These are phyloP conservation scores for Drosophila rubida DNA, from an alignment of 2,888 invertebrate species.

Conservation along the genomic window DNA sequence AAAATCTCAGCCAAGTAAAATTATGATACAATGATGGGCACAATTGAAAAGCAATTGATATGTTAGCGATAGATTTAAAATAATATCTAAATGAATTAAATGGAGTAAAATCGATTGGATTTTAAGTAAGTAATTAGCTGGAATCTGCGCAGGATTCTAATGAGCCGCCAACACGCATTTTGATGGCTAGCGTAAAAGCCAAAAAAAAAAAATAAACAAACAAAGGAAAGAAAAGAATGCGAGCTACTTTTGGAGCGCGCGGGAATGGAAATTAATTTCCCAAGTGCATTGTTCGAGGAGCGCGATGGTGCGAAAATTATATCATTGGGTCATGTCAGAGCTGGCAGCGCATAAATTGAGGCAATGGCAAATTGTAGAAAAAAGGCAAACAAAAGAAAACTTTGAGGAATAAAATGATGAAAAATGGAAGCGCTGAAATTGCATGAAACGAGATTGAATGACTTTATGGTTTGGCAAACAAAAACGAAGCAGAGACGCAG, in stretches of 20 bases:
- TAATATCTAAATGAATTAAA: no score
- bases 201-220: not conserved
- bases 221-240: not conserved
- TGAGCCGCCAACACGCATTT: not conserved
- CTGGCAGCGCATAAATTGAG: slow-evolving; percentile 48
- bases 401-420: slow-evolving; percentile 32
- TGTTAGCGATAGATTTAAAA: not conserved
- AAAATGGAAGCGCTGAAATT: slow-evolving; percentile 40
- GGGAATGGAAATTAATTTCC: slow-evolving; percentile 64
- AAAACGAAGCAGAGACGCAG: not conserved
- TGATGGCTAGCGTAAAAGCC: slow-evolving; percentile 18
- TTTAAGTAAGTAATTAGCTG: not conserved
- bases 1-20: slow-evolving; percentile 2
- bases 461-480: slow-evolving; percentile 32
- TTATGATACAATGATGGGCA: slow-evolving; percentile 6
- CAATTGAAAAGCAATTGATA: not conserved
- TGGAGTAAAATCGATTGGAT: not conserved
- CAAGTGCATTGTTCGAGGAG: slow-evolving; percentile 56
- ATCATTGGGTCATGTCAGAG: slow-evolving; percentile 11
- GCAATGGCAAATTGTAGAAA: slow-evolving; percentile 56
- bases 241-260: not conserved
- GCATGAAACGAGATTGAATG: slow-evolving; percentile 18
- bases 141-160: slow-evolving; percentile 4
- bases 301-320: slow-evolving; percentile 19
- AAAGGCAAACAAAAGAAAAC: slow-evolving; percentile 21